phyloP scores from a whole-genome alignment of 2,888 invertebrate species.

The Xanthia togata region DNA sequence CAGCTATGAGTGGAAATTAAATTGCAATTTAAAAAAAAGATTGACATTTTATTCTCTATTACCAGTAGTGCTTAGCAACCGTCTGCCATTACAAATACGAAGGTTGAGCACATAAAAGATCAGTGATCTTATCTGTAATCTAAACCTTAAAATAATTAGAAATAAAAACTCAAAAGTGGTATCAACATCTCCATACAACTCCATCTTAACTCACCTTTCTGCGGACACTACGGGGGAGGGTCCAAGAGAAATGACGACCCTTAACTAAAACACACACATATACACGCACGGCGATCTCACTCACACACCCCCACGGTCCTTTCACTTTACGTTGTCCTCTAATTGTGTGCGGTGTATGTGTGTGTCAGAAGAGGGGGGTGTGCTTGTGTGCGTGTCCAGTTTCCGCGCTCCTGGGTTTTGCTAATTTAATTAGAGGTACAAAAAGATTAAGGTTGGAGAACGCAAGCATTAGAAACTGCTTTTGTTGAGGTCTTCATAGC shows the following conservation, averaged over 20 bases:
- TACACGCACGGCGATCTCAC: constrained; percentile 82
- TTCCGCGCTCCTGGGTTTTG: constrained; percentile 89
- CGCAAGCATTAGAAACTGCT: constrained; percentile 87
- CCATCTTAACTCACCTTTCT: constrained; percentile 89
- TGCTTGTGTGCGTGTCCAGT: constrained; percentile 87
- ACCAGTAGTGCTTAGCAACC: no score
- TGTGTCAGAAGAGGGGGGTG: constrained; percentile 66
- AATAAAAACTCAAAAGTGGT: constrained; percentile 33
- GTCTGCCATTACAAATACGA: no score
- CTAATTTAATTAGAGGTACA: constrained; percentile 91
- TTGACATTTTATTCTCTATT: no score
- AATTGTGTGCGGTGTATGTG: constrained; percentile 71
- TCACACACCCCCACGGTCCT: constrained; percentile 74
- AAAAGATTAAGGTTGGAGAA: constrained; percentile 89
- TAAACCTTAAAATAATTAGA: no score
- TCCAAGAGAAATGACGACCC: constrained; percentile 91
- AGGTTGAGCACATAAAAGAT: no score
- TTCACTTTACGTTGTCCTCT: constrained; percentile 69
- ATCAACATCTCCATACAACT: constrained; percentile 77
- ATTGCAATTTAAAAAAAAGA: no score
- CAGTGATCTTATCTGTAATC: no score
- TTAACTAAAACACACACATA: constrained; percentile 90
- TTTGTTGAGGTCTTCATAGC: constrained; percentile 81
- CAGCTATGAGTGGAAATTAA: no score
- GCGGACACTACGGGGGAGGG: constrained; percentile 91